Evolutionary conservation across 2,888 invertebrate genomes (phyloP).

Genomic region (Arctia plantaginis): DNA sequence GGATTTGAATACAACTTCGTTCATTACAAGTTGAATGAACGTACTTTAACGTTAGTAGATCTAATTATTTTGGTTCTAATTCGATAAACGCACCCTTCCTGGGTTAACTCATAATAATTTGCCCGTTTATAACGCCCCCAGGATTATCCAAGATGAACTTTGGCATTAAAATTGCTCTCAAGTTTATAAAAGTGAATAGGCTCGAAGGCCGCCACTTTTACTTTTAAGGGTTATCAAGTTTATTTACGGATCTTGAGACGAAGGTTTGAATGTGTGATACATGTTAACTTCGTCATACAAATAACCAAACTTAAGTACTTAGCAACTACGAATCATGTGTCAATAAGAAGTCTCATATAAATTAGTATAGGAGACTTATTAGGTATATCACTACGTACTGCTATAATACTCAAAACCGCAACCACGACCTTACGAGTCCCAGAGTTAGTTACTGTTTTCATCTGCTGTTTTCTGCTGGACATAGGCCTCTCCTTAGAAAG

Average conservation of each 20-base stretch:
- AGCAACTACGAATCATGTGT: too few species aligned
- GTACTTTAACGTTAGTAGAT: not conserved
- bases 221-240: conserved; percentile 17
- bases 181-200: conserved; percentile 16
- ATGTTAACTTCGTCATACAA: not conserved
- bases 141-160: conserved; percentile 28
- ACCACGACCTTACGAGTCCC: too few species aligned
- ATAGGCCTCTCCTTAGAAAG: too few species aligned
- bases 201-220: conserved; percentile 23
- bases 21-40: not conserved
- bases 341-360: too few species aligned
- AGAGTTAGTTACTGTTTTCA: too few species aligned
- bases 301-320: not conserved
- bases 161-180: conserved; percentile 26
- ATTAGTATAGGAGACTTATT: too few species aligned
- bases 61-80: not conserved
- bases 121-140: conserved; percentile 28
- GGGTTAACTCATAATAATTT: conserved; percentile 19
- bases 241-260: not conserved
- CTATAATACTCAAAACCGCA: too few species aligned
- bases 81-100: conserved; percentile 12
- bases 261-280: not conserved
- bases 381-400: too few species aligned
- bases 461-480: too few species aligned
- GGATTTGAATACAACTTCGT: not conserved